phyloP scores from a whole-genome alignment of 2,113 vertebrate species.

The Carollia perspicillata region DNA sequence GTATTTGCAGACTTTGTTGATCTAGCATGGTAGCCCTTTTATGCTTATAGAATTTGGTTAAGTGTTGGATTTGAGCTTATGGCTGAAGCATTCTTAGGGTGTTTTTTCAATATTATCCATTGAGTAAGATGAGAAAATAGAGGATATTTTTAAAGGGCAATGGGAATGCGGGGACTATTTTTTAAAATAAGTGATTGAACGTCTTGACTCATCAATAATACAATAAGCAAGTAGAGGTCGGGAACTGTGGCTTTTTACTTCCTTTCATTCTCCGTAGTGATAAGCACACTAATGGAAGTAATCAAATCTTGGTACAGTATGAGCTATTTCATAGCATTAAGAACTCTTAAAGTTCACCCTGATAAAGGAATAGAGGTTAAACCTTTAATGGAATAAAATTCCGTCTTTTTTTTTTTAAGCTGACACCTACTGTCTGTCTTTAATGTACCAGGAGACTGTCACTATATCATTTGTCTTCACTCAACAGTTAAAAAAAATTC shows the following conservation, averaged over 20 bases:
- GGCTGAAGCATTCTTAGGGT: neutral
- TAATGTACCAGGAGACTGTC: neutral
- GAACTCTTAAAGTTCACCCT: neutral
- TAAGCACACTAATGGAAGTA: slow-evolving; percentile 16
- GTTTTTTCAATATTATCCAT: neutral
- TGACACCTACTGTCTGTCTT: neutral
- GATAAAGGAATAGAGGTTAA: neutral
- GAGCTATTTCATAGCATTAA: slow-evolving; percentile 26
- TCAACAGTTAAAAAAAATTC: neutral
- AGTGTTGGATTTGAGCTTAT: neutral
- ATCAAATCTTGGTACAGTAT: neutral
- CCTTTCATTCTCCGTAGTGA: slow-evolving; percentile 8
- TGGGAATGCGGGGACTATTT: neutral
- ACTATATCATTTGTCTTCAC: neutral
- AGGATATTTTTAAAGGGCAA: neutral
- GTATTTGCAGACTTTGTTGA: neutral
- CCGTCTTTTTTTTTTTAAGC: neutral
- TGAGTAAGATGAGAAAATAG: neutral
- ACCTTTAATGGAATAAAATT: neutral
- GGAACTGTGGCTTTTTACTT: neutral
- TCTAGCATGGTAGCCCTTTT: neutral
- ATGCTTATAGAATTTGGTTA: neutral
- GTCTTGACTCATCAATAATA: neutral
- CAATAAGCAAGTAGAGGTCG: neutral
- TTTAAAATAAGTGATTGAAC: neutral